A percentile compares a stretch with the other conserved stretches of the same genome.
Evolutionary conservation across 2,113 vertebrate species (phyloP).

Genomic region (Carollia perspicillata): DNA sequence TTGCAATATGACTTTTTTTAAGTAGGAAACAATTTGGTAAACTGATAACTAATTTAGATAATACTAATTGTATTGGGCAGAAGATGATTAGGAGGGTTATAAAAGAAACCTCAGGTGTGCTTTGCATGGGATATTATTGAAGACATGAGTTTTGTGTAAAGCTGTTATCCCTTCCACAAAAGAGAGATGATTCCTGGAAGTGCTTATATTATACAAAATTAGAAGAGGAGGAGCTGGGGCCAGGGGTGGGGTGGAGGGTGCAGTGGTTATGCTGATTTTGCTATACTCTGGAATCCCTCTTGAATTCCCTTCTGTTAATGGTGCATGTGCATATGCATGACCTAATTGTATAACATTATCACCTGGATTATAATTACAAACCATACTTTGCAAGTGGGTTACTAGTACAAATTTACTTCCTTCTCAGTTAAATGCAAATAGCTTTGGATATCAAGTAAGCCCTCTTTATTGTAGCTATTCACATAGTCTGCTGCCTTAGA

Average conservation of each 20-base stretch:
- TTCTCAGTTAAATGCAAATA: slow-evolving; percentile 26
- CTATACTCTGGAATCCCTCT: neutral
- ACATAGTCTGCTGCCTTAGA: neutral
- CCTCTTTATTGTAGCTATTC: neutral
- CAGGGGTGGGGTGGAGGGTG: neutral
- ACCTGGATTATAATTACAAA: slow-evolving; percentile 4
- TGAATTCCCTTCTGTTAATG: slow-evolving; percentile 18
- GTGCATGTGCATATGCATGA: neutral
- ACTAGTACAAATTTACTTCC: neutral
- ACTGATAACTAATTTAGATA: slow-evolving; percentile 89
- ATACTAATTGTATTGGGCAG: slow-evolving; percentile 83
- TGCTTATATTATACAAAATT: slow-evolving; percentile 27
- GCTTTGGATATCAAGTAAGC: neutral
- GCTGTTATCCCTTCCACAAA: slow-evolving; percentile 45
- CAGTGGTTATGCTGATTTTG: neutral
- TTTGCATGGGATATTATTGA: slow-evolving; percentile 66
- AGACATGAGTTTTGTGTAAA: slow-evolving; percentile 67
- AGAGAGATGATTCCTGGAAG: slow-evolving; percentile 37
- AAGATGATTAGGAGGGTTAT: slow-evolving; percentile 84
- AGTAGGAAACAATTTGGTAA: slow-evolving; percentile 82
- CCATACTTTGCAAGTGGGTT: neutral
- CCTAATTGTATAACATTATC: neutral
- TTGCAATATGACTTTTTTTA: slow-evolving; percentile 80
- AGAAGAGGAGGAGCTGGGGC: neutral
- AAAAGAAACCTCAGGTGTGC: slow-evolving; percentile 77